Evolutionary conservation across 92 coral and sea anemone genomes (phyloP).

Genomic region (Parazoanthus swiftii): DNA sequence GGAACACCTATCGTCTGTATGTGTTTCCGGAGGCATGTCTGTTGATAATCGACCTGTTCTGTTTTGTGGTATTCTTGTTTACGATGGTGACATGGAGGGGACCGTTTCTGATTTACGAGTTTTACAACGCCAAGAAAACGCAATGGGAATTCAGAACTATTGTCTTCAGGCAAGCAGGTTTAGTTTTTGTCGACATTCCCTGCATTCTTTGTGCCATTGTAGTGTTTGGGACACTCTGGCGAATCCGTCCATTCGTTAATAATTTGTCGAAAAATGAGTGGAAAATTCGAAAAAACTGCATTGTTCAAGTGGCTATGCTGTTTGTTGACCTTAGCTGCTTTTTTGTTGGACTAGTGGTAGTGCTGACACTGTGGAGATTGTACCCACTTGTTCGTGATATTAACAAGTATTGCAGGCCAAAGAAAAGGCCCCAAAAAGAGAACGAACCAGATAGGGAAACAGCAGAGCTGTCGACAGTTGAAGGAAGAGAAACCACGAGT

Average conservation of each 20-base stretch:
- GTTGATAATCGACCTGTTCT: slow-evolving; percentile 77
- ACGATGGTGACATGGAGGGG: slow-evolving; percentile 88
- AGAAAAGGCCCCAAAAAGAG: slow-evolving; percentile 12
- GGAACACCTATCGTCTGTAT: slow-evolving; percentile 79
- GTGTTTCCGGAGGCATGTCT: slow-evolving; percentile 70
- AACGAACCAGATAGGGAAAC: slow-evolving; percentile 21
- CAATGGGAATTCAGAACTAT: slow-evolving; percentile 73
- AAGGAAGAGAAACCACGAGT: background rate
- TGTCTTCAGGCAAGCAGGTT: slow-evolving; percentile 61
- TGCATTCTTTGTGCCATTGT: slow-evolving; percentile 83
- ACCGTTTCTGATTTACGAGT: slow-evolving; percentile 63
- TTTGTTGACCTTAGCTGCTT: slow-evolving; percentile 79
- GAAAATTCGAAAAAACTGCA: slow-evolving; percentile 72
- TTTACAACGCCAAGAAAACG: slow-evolving; percentile 49
- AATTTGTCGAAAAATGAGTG: slow-evolving; percentile 78
- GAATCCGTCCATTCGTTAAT: slow-evolving; percentile 83
- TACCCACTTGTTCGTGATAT: slow-evolving; percentile 82
- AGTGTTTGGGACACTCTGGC: slow-evolving; percentile 83
- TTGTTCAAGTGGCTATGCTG: slow-evolving; percentile 71
- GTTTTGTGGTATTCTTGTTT: slow-evolving; percentile 64
- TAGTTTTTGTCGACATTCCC: slow-evolving; percentile 89
- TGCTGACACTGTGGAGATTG: slow-evolving; percentile 85
- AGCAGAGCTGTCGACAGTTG: slow-evolving; percentile 8
- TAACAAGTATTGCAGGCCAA: slow-evolving; percentile 68
- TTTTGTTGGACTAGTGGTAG: slow-evolving; percentile 58